phyloP scores from a whole-genome alignment of 2,797 vertebrate genomes.

The Macrochelys suwanniensis region DNA sequence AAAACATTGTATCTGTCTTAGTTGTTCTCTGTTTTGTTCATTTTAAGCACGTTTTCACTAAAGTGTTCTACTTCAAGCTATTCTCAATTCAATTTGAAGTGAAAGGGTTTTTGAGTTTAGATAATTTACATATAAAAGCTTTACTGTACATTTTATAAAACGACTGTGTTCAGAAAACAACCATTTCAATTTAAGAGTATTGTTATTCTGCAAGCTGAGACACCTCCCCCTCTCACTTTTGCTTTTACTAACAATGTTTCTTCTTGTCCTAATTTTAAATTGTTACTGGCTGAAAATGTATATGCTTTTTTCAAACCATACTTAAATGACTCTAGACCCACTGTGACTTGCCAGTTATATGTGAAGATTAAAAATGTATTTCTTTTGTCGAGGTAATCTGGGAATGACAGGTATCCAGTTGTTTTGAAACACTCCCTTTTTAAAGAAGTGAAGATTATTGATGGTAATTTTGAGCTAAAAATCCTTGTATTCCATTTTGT shows the following conservation, averaged over 20 bases:
- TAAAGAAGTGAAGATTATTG: slow-evolving; percentile 62
- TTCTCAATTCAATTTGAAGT: slow-evolving; percentile 84
- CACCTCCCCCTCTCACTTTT: slow-evolving; percentile 48
- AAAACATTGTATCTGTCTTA: slow-evolving; percentile 30
- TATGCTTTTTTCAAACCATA: slow-evolving; percentile 14
- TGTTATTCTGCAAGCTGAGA: slow-evolving; percentile 70
- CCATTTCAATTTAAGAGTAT: slow-evolving; percentile 79
- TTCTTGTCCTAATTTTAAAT: slow-evolving; percentile 77
- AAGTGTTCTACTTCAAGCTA: slow-evolving; percentile 76
- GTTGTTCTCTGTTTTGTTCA: slow-evolving; percentile 72
- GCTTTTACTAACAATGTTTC: slow-evolving; percentile 67
- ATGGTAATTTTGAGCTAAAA: slow-evolving; percentile 47
- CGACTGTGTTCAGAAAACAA: slow-evolving; percentile 81
- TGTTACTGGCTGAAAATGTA: slow-evolving; percentile 69
- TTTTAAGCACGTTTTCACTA: slow-evolving; percentile 78
- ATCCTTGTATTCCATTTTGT: not conserved
- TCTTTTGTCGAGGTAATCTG: slow-evolving; percentile 45
- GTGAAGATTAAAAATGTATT: slow-evolving; percentile 62
- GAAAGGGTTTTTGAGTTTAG: slow-evolving; percentile 79
- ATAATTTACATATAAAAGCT: slow-evolving; percentile 86
- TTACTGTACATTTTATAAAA: slow-evolving; percentile 82
- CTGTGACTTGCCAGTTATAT: slow-evolving; percentile 60
- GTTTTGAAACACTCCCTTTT: slow-evolving; percentile 64
- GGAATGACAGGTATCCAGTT: slow-evolving; percentile 19
- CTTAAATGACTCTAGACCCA: slow-evolving; percentile 42